phyloP scores from a whole-genome alignment of 2,888 invertebrate genomes.

The Galerucella calmariensis region DNA sequence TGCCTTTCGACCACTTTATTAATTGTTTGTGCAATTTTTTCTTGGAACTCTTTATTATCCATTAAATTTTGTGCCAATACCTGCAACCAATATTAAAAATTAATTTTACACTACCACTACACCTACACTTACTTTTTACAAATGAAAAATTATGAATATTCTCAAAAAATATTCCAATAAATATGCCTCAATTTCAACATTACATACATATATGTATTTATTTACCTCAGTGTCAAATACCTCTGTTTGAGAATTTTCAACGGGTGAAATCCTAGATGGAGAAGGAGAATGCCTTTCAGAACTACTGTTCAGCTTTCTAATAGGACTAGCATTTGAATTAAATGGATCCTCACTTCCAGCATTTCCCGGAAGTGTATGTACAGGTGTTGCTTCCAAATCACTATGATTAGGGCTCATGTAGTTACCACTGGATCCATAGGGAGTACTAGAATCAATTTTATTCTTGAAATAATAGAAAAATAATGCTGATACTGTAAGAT shows the following conservation, averaged over 20 bases:
- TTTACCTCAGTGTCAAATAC: slow-evolving; percentile 34
- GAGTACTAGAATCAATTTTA: slow-evolving; percentile 38
- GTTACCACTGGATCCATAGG: slow-evolving; percentile 37
- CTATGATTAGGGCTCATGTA: slow-evolving; percentile 44
- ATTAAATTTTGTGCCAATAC: slow-evolving; percentile 63
- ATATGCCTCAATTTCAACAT: neutral
- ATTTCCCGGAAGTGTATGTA: slow-evolving; percentile 53
- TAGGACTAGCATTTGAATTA: slow-evolving; percentile 32
- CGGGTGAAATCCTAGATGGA: slow-evolving; percentile 21
- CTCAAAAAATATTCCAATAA: neutral
- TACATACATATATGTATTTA: neutral
- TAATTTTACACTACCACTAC: neutral
- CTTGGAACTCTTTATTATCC: slow-evolving; percentile 67
- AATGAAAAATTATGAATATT: neutral
- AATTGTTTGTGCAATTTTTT: slow-evolving; percentile 68
- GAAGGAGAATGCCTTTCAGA: slow-evolving; percentile 18
- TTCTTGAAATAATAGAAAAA: neutral
- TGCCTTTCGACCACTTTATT: slow-evolving; percentile 63
- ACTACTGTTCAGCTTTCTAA: slow-evolving; percentile 28
- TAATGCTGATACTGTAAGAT: neutral
- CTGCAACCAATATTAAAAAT: slow-evolving; percentile 18
- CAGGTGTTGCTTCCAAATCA: slow-evolving; percentile 55
- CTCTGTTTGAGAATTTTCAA: slow-evolving; percentile 40
- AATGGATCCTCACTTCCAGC: slow-evolving; percentile 37
- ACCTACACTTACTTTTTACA: too few species aligned